These are phyloP conservation scores for Trissolcus basalis DNA, from an alignment of 1,140 invertebrate genomes.

Conservation along the genomic window DNA sequence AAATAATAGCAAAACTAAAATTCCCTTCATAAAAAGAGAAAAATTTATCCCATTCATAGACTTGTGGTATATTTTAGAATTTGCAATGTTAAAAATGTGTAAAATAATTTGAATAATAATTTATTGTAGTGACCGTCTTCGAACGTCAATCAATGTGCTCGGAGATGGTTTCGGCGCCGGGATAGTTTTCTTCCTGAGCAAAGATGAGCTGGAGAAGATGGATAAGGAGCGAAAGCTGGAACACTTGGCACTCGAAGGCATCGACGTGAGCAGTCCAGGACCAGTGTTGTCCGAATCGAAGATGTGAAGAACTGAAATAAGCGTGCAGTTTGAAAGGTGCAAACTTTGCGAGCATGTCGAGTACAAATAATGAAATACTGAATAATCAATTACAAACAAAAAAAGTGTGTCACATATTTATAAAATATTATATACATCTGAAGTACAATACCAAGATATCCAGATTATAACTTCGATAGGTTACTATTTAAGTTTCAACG, in stretches of 20 bases:
- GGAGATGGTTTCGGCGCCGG: conserved; percentile 89
- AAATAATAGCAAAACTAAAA: no score
- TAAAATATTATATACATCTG: conserved; percentile 12
- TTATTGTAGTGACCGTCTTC: conserved; percentile 77
- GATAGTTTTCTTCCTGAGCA: conserved; percentile 85
- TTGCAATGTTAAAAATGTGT: background rate
- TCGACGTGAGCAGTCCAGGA: conserved; percentile 4
- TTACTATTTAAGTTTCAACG: no score
- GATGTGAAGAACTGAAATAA: conserved; percentile 29
- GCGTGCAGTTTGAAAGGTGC: background rate
- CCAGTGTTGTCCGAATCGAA: conserved; percentile 39
- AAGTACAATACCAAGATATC: conserved; percentile 6
- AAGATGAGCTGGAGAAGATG: conserved; percentile 80
- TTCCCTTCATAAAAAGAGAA: no score
- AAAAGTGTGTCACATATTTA: conserved; percentile 29
- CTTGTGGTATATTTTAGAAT: no score
- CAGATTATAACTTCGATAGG: background rate
- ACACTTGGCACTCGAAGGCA: conserved; percentile 24
- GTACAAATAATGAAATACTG: conserved; percentile 36
- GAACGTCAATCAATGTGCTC: conserved; percentile 88
- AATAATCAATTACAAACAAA: background rate
- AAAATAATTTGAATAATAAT: conserved; percentile 2
- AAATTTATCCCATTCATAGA: no score
- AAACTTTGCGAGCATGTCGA: conserved; percentile 47
- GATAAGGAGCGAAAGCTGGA: conserved; percentile 68